Evolutionary conservation across 1,140 invertebrate species (phyloP).

Genomic region (Formica exsecta): DNA sequence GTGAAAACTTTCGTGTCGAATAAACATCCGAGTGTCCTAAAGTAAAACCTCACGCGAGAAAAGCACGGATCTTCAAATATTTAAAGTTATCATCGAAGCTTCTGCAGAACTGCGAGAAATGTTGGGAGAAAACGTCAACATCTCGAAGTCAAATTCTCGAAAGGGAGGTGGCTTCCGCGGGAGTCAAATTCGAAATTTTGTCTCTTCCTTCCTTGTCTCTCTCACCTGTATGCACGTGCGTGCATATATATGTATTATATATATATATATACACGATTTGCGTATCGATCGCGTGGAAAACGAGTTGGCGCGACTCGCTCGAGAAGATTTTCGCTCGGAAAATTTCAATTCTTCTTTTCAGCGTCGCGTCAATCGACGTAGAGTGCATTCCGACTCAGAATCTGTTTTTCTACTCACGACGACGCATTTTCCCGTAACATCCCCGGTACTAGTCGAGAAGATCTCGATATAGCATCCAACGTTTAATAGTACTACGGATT

Average conservation of each 20-base stretch:
- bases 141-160: conserved; percentile 47
- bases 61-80: conserved; percentile 60
- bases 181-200: conserved; percentile 41
- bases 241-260: too few relatives aligned
- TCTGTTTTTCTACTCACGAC: conserved; percentile 6
- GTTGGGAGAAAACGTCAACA: conserved; percentile 7
- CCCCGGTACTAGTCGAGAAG: conserved; percentile 22
- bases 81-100: conserved; percentile 59
- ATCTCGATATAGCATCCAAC: conserved; percentile 19
- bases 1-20: neutral
- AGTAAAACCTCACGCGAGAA: conserved; percentile 18
- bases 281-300: conserved; percentile 15
- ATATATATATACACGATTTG: too few relatives aligned
- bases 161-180: neutral
- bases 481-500: neutral
- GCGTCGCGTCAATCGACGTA: conserved; percentile 51
- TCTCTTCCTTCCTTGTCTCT: neutral
- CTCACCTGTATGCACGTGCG: neutral
- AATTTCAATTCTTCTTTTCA: conserved; percentile 46
- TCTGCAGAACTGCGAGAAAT: conserved; percentile 13
- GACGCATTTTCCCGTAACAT: conserved; percentile 38
- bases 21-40: conserved; percentile 47
- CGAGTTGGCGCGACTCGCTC: conserved; percentile 9
- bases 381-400: conserved; percentile 15
- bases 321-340: conserved; percentile 11